Base-by-base conservation (phyloP, 92 coral and sea anemone genomes). In the Pocillopora meandrina region DNA sequence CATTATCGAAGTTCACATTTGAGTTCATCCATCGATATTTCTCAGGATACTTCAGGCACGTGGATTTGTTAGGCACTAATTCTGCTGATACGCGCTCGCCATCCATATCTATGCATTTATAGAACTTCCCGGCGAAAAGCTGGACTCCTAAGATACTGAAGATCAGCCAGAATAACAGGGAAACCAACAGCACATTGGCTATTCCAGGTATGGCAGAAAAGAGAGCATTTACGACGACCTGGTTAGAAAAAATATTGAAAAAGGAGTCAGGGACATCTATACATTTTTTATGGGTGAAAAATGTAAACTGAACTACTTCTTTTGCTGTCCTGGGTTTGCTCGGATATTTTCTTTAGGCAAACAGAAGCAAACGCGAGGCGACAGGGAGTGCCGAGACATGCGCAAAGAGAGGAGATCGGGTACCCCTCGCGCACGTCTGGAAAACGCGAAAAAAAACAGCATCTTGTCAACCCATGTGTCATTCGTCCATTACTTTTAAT, bases 171-270 rank as follows among this genome's bases (percentile, higher is more conserved):
- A 93, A 96, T 18, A 96, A 84, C 62, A 96, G 89, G 9, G 98
- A 93, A 16, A 96, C 99, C 72, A 96, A 87, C 2, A 96, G 88
- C 17, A 96, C 99, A 84, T 96, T 96, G 12, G 92, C 95, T 35
- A 96, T 96, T 42, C 98, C 99, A 35, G 99, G 99, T 55, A 96
- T 96, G 59, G 99, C 98, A 61, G 93, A 93, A 80, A 96, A 96
- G 12, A 96, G 80, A 49, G 99, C 95, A 80, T 93, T 93, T 34
- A 96, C 98, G 31, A 94, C 98, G 18, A 96, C 93, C 99, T 96
- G 84, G 57, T 55, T 4, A 69, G 72, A 18, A 33, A 26, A 34
- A 19, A 26, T 17, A 76, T 17, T 17, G 15, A 3, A 58, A 17
- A 31, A 21, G 21, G 12, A 20, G 16, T 23, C 8, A 42, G 4